Base-by-base conservation (phyloP, 2,888 invertebrate genomes). In the Drosophila fungiperda region DNA sequence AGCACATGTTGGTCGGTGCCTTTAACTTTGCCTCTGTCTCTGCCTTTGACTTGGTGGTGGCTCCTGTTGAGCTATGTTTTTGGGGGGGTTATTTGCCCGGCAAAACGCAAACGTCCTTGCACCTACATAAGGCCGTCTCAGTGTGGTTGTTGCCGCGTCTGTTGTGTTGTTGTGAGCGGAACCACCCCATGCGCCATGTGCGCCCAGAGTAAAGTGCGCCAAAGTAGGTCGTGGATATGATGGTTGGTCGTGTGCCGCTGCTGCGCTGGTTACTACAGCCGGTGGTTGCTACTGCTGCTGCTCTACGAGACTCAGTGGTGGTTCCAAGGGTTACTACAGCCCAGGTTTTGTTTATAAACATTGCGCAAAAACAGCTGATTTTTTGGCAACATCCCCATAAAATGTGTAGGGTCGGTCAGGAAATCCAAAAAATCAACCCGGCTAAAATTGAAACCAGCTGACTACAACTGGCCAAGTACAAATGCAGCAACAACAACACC, bases 111-210 rank as follows among this genome's bases (percentile, higher is more conserved):
- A 88, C 87, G 90, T 87, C 87, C 87, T 87, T 90, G 87, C 87
- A 87, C 87, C 87, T 87, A 78, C 76, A 73, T 80, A 87, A 87
- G 84, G 84, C 82, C 87, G 45, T 64, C 64, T 59, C 42, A 40
- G 32, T 23, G 60, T 38, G n/a, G 57, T 40, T 57, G 40, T 29
- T 57, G 57, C 40, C 23, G 45, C 23, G 15, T 45, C 23, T 42
- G 40, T 45, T 52, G 49, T 53, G 80, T 80, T 73, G 82, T 80
- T 89, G 85, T 87, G 88, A 88, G 90, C 89, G 87, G 83, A 89
- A 86, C 88, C 85, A 89, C 90, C 87, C 86, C 86, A 85, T 89
- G 90, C 87, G 90, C 86, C 80, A 85, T 82, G 78, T 87, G 79
- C 45, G 68, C 84, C 89, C 85, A 87, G 78, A 82, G 87, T 50